These are phyloP conservation scores for Siniperca knerii DNA, from an alignment of 2,113 vertebrate genomes.

Conservation along the genomic window DNA sequence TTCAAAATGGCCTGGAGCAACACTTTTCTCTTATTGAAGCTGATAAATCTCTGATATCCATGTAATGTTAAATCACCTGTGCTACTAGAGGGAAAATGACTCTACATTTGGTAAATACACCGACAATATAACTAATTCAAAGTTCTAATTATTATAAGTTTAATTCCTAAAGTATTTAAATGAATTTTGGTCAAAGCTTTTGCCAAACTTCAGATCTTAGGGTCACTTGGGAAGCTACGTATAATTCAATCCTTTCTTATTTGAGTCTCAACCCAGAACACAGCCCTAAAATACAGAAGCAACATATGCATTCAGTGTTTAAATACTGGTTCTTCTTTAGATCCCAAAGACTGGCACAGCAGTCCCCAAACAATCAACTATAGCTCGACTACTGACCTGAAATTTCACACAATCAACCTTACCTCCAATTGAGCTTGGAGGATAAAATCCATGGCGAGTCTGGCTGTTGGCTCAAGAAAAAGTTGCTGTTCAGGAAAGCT, in stretches of 20 bases:
- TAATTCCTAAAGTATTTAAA: neutral
- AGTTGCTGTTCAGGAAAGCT: slow-evolving; percentile 28
- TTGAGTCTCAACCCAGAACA: neutral
- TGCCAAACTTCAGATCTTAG: neutral
- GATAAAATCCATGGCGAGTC: slow-evolving; percentile 12
- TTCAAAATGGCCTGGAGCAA: slow-evolving; percentile 55
- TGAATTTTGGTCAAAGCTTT: neutral
- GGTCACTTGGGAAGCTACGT: neutral
- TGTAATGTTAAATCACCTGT: slow-evolving; percentile 34
- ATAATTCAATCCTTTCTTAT: neutral
- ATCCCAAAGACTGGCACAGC: slow-evolving; percentile 5
- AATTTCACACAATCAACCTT: slow-evolving; percentile 59
- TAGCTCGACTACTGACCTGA: slow-evolving; percentile 42
- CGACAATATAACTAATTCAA: neutral
- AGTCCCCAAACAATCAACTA: slow-evolving; percentile 41
- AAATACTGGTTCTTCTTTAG: slow-evolving; percentile 11
- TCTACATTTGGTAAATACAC: slow-evolving; percentile 10
- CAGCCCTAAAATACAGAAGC: neutral
- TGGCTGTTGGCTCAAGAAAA: slow-evolving; percentile 9
- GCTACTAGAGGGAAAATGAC: neutral
- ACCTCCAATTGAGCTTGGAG: slow-evolving; percentile 25
- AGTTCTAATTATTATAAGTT: neutral
- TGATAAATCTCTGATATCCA: slow-evolving; percentile 50
- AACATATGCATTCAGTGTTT: neutral
- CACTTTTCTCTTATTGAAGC: slow-evolving; percentile 38